A percentile compares a stretch with the other conserved stretches of the same genome.
phyloP scores from a whole-genome alignment of 2,888 invertebrate genomes.

The Caenorhabditis sinica region DNA sequence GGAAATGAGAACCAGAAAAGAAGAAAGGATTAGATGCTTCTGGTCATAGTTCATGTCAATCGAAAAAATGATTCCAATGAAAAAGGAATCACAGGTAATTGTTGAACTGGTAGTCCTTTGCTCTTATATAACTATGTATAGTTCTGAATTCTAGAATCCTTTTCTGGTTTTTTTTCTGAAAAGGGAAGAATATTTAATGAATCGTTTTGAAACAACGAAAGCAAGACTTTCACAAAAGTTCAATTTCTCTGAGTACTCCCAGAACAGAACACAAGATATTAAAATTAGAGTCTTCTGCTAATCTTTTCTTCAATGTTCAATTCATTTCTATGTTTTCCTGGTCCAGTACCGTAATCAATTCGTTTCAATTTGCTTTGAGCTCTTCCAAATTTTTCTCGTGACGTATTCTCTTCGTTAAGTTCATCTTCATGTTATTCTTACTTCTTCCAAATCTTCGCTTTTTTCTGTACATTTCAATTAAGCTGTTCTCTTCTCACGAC shows the following conservation, averaged over 20 bases:
- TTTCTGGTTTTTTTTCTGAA: neutral
- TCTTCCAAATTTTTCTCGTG: neutral
- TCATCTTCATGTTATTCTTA: neutral
- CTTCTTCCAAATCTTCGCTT: conserved; percentile 4
- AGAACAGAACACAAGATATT: too few species aligned
- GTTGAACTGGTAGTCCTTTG: neutral
- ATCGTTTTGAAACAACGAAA: neutral
- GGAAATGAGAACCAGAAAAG: conserved; percentile 22
- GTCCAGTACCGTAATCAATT: neutral
- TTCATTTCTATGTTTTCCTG: too few species aligned
- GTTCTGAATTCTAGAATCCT: conserved; percentile 2
- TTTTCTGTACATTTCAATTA: conserved; percentile 17
- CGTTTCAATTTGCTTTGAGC: neutral
- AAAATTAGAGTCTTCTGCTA: too few species aligned
- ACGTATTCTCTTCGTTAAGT: conserved; percentile 19
- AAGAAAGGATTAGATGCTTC: conserved; percentile 23
- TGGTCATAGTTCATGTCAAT: conserved; percentile 42
- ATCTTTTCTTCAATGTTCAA: too few species aligned
- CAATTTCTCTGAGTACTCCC: neutral
- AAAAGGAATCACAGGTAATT: neutral
- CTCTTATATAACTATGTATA: neutral
- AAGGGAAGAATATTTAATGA: neutral
- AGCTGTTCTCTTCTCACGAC: conserved; percentile 26
- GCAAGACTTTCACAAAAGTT: neutral
- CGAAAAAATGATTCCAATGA: conserved; percentile 8